Percentiles rank a stretch among this genome's conserved stretches.
Conservation (phyloP, 1,140 invertebrate species). For the Gonatopus flavifemur region DNA sequence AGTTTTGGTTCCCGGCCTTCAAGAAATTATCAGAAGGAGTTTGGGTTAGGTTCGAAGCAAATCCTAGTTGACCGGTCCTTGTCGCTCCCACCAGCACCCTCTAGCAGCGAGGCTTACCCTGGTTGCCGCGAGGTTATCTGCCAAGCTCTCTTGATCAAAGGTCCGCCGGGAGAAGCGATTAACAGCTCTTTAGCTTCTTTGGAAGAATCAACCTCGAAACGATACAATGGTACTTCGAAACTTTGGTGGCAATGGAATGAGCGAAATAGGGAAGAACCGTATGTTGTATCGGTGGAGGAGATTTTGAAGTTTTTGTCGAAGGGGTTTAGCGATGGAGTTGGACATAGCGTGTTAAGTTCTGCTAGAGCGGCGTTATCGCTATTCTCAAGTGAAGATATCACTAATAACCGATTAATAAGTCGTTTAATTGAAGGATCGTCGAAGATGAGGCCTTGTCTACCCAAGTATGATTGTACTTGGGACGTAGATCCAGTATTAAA, state of each 20-base stretch:
- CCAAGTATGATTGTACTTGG: slow-evolving; percentile 25
- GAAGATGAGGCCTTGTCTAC: background rate
- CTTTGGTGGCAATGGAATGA: slow-evolving; percentile 7
- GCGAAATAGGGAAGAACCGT: background rate
- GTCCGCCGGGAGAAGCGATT: slow-evolving; percentile 1
- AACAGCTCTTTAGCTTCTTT: slow-evolving; percentile 6
- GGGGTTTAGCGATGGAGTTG: background rate
- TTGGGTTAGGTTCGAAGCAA: too few species aligned
- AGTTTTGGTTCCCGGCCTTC: background rate
- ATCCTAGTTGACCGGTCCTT: background rate
- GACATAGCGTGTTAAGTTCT: background rate
- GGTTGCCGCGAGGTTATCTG: background rate
- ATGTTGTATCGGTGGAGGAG: background rate
- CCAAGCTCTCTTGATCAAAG: slow-evolving; percentile 6
- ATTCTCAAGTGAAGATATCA: background rate
- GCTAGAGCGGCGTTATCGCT: background rate
- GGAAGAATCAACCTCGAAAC: slow-evolving; percentile 1
- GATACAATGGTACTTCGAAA: slow-evolving; percentile 3
- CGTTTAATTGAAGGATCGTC: background rate
- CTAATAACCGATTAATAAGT: background rate
- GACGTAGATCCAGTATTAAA: slow-evolving; percentile 3
- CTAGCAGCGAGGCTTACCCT: background rate
- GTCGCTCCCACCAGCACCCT: background rate
- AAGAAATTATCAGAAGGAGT: too few species aligned
- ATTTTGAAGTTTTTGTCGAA: background rate